A percentile compares a stretch with the other conserved stretches of the same genome.
phyloP scores from a whole-genome alignment of 2,888 invertebrate genomes.

The Nomada ferruginata region DNA sequence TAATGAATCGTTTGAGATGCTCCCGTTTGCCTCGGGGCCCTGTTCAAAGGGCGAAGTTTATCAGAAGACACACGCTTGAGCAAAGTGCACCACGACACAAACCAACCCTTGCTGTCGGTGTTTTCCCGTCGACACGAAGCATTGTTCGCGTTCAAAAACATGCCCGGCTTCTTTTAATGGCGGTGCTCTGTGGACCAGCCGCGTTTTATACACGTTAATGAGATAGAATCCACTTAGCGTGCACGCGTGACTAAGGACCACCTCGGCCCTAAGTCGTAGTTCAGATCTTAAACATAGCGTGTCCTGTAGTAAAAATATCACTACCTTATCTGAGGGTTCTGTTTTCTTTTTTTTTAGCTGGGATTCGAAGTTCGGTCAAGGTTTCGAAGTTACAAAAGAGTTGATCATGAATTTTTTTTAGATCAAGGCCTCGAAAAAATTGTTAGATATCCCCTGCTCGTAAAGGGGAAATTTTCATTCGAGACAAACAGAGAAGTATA shows the following conservation, averaged over 20 bases:
- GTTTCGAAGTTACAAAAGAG: neutral
- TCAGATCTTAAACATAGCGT: conserved; percentile 71
- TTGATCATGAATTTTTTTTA: neutral
- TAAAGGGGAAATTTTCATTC: too few species aligned
- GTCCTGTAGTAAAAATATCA: conserved; percentile 23
- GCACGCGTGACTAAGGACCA: conserved; percentile 78
- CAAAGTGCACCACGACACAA: neutral
- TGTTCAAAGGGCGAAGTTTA: conserved; percentile 13
- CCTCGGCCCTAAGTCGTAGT: conserved; percentile 59
- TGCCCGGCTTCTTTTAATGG: conserved; percentile 39
- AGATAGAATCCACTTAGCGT: conserved; percentile 80
- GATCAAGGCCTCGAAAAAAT: too few species aligned
- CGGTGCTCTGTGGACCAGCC: conserved; percentile 44
- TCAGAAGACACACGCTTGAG: conserved; percentile 1
- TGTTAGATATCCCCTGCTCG: too few species aligned
- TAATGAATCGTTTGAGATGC: conserved; percentile 27
- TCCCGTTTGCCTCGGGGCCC: neutral
- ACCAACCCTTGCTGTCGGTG: conserved; percentile 2
- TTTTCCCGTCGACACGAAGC: conserved; percentile 52
- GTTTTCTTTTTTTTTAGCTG: neutral
- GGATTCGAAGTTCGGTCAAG: neutral
- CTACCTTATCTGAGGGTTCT: conserved; percentile 10
- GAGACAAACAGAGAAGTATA: too few species aligned
- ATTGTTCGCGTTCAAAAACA: conserved; percentile 26
- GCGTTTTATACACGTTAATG: conserved; percentile 72